These are phyloP conservation scores for Nasalis larvatus DNA, from an alignment of 2,113 vertebrate species.

Conservation along the genomic window DNA sequence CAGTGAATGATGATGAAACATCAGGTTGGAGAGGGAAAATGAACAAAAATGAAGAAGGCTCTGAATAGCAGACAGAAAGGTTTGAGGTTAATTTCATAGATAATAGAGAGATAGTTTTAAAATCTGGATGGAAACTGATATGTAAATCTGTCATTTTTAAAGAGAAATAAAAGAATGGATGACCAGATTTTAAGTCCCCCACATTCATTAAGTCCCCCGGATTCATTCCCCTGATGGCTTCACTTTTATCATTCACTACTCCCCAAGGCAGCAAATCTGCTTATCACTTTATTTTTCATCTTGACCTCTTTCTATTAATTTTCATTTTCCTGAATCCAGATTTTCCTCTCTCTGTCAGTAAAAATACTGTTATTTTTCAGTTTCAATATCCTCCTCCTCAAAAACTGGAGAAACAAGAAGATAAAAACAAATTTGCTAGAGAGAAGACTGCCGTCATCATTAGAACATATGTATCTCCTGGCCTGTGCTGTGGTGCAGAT, in stretches of 20 bases:
- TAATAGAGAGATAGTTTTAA: background rate
- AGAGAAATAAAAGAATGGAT: background rate
- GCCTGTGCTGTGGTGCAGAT: too few relatives aligned
- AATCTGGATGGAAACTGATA: background rate
- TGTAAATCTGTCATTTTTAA: background rate
- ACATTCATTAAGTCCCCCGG: too few relatives aligned
- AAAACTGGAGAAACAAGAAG: background rate
- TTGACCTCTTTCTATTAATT: background rate
- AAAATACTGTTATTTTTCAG: background rate
- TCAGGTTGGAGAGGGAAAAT: background rate
- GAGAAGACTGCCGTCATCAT: background rate
- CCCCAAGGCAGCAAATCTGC: background rate
- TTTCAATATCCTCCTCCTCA: background rate
- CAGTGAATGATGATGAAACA: background rate
- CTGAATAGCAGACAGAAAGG: background rate
- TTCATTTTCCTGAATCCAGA: background rate
- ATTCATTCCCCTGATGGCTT: background rate
- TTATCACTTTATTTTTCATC: background rate
- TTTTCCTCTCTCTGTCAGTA: background rate
- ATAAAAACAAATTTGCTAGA: background rate
- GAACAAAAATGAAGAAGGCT: background rate
- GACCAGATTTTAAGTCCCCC: background rate
- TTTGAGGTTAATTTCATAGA: background rate
- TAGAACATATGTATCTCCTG: fast-evolving
- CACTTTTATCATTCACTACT: background rate